These are phyloP conservation scores for Helogale parvula DNA, from an alignment of 2,113 vertebrate species.

Conservation along the genomic window DNA sequence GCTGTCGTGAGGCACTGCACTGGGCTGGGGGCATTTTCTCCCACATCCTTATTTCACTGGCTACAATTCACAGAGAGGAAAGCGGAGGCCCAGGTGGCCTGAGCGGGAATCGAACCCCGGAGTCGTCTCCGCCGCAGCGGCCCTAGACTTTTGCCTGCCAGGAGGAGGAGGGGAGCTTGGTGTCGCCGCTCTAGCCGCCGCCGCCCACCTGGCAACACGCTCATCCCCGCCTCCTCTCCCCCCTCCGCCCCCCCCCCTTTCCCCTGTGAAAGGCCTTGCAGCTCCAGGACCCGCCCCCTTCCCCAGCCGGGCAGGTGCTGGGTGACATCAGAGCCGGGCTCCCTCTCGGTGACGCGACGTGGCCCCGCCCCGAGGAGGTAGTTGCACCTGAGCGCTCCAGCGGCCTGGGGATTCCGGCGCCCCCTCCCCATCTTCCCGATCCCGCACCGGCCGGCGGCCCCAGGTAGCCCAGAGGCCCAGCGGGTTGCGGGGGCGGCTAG, in stretches of 20 bases:
- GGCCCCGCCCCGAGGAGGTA: slow-evolving; percentile 66
- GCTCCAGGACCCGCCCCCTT: slow-evolving; percentile 54
- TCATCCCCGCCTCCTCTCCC: background rate
- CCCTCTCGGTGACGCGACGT: slow-evolving; percentile 46
- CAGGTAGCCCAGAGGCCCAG: slow-evolving; percentile 53
- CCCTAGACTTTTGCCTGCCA: background rate
- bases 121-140: background rate
- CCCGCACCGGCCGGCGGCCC: background rate
- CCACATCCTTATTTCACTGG: background rate
- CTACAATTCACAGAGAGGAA: background rate
- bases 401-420: background rate
- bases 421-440: slow-evolving; percentile 37
- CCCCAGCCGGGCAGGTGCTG: slow-evolving; percentile 54
- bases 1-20: background rate
- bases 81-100: background rate
- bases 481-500: background rate
- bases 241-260: background rate
- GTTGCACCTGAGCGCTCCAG: slow-evolving; percentile 61
- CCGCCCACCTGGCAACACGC: background rate
- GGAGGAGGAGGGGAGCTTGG: background rate
- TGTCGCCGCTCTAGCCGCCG: background rate
- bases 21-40: background rate
- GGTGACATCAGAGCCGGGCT: slow-evolving; percentile 67
- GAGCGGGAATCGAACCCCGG: background rate
- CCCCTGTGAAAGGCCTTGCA: background rate